A percentile compares a stretch with the other conserved stretches of the same genome.
phyloP scores from a whole-genome alignment of 2,797 vertebrate species.

The Cheirogaleus major region DNA sequence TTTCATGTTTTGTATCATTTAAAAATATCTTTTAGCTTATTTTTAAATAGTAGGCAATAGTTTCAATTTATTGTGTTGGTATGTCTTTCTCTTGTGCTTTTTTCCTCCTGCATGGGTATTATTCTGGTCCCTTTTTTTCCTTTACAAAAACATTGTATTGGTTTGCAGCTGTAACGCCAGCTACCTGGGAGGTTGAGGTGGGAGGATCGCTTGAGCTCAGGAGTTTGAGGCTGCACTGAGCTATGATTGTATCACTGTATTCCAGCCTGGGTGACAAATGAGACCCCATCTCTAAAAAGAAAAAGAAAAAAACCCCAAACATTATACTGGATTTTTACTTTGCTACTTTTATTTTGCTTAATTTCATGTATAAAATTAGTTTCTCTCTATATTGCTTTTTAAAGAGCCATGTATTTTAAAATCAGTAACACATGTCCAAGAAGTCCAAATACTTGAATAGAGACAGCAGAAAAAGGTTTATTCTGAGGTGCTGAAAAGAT shows the following conservation, averaged over 20 bases:
- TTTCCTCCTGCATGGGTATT: background rate
- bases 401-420: background rate
- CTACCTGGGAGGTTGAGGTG: background rate
- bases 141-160: background rate
- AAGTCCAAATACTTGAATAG: background rate
- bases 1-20: conserved; percentile 13
- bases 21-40: background rate
- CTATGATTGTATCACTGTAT: too few species aligned
- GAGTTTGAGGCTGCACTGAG: background rate
- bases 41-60: background rate
- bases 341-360: background rate
- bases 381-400: background rate
- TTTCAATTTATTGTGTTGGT: background rate
- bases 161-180: background rate
- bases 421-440: background rate
- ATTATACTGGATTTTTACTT: background rate
- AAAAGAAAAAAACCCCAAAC: background rate
- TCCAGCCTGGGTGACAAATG: background rate
- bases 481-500: conserved; percentile 12
- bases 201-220: background rate
- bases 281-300: background rate
- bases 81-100: background rate
- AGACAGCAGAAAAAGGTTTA: background rate
- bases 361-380: background rate
- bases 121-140: background rate